Conservation (phyloP, 2,113 vertebrate species). For the Mystacornis crossleyi region DNA sequence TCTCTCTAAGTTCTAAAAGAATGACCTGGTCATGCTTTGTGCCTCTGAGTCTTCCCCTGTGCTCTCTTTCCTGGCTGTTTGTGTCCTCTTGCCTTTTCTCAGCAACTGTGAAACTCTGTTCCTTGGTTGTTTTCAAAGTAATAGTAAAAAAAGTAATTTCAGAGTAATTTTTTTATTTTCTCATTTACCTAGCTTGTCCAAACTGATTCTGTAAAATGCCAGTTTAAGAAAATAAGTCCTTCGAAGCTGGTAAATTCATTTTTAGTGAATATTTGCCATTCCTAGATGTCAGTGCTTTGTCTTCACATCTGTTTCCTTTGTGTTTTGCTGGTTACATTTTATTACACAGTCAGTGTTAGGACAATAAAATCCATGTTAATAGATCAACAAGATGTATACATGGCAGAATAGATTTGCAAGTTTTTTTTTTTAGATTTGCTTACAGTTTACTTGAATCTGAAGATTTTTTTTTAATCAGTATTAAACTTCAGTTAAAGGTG, state of each 20-base stretch:
- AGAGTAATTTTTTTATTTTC: not conserved
- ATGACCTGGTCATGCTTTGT: not conserved
- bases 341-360: not conserved
- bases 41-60: not conserved
- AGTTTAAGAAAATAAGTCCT: not conserved
- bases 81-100: not conserved
- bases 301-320: not conserved
- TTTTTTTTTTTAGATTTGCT: not conserved
- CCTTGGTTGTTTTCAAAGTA: not conserved
- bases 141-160: too few species aligned
- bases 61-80: not conserved
- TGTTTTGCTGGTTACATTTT: not conserved
- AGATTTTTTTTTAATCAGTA: not conserved
- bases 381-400: fast-evolving
- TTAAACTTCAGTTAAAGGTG: not conserved
- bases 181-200: not conserved
- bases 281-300: not conserved
- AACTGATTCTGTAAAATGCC: not conserved
- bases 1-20: not conserved
- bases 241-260: not conserved
- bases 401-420: not conserved
- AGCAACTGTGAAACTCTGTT: not conserved
- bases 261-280: not conserved
- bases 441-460: not conserved
- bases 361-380: not conserved